A percentile compares a stretch with the other conserved stretches of the same genome.
These are phyloP conservation scores for Megalopta genalis DNA, from an alignment of 1,140 invertebrate species.

Conservation along the genomic window DNA sequence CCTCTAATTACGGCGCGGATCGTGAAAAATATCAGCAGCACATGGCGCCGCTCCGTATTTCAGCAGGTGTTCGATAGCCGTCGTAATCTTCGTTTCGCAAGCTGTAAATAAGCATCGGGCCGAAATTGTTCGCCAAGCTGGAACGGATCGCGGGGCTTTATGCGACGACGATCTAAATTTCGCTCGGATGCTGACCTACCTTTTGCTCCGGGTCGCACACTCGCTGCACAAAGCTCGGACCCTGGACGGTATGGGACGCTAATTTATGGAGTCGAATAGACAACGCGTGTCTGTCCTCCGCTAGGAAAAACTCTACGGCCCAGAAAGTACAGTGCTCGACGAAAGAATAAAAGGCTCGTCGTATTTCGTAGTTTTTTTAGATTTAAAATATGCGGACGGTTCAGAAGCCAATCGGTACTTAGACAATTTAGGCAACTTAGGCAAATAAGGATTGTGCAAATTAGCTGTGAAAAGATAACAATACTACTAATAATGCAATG, in stretches of 20 bases:
- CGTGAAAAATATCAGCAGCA: neutral
- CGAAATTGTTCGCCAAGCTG: neutral
- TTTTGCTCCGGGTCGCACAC: conserved; percentile 1
- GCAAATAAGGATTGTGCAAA: too few relatives aligned
- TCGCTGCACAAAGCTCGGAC: conserved; percentile 16
- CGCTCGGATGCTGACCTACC: neutral
- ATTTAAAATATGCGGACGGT: too few relatives aligned
- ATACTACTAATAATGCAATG: too few relatives aligned
- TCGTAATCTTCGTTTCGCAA: neutral
- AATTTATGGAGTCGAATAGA: conserved; percentile 12
- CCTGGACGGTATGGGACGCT: conserved; percentile 2
- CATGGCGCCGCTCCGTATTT: neutral
- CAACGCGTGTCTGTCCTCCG: neutral
- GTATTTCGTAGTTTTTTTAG: too few relatives aligned
- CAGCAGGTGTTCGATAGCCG: neutral
- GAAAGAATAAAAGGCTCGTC: too few relatives aligned
- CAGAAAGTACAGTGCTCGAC: neutral
- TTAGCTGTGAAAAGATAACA: too few relatives aligned
- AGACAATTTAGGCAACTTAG: too few relatives aligned
- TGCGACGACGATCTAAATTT: conserved; percentile 19
- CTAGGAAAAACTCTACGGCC: neutral
- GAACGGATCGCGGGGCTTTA: neutral
- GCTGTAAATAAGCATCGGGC: neutral
- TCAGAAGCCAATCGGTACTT: too few relatives aligned
- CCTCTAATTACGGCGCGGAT: neutral